These are phyloP conservation scores for Diachasmimorpha longicaudata DNA, from an alignment of 1,140 invertebrate species.

Conservation along the genomic window DNA sequence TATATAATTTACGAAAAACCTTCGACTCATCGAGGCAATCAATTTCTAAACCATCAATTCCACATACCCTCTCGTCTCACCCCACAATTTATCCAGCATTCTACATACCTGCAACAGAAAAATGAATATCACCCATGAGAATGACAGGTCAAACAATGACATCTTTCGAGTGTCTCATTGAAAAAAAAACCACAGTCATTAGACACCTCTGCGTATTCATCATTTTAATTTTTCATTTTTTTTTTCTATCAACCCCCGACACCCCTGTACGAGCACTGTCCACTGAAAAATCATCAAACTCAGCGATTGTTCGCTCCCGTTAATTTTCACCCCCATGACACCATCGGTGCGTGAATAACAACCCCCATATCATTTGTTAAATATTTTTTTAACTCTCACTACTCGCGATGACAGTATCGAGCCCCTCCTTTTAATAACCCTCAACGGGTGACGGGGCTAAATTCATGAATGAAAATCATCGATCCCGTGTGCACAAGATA, in stretches of 20 bases:
- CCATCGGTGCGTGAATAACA: neutral
- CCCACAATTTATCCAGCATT: neutral
- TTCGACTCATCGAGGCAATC: neutral
- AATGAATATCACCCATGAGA: neutral
- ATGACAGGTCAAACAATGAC: neutral
- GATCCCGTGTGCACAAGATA: neutral
- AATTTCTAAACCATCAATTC: neutral
- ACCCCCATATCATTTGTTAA: neutral
- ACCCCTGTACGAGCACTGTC: too few species aligned
- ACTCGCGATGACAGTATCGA: neutral
- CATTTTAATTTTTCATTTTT: too few species aligned
- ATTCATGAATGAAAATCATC: neutral
- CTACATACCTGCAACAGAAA: conserved; percentile 7
- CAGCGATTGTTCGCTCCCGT: neutral
- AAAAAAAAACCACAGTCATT: neutral
- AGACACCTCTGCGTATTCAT: too few species aligned
- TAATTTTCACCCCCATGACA: neutral
- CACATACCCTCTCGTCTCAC: neutral
- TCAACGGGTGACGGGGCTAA: neutral
- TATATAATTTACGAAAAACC: neutral
- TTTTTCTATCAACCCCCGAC: too few species aligned
- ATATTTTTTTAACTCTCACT: neutral
- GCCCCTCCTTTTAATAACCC: neutral
- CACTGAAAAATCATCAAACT: too few species aligned
- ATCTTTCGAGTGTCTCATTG: neutral